Evolutionary conservation across 2,888 invertebrate genomes (phyloP), one percentile per base, ranked within the genome.

Genomic region (Deilephila elpenor): DNA sequence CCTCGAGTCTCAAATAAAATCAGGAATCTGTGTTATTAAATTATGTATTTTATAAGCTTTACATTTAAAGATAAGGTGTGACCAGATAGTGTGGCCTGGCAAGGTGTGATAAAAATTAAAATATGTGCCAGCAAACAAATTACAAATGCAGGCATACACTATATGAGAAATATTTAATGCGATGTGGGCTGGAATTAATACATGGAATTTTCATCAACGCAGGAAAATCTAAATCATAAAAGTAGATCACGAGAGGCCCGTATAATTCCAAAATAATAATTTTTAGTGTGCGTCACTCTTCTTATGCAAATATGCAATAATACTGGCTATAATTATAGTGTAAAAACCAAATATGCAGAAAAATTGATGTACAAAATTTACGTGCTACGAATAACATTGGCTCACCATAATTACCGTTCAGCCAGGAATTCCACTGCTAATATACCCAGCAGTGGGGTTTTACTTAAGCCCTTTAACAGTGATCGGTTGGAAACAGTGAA

Each of bases 231-330:
- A 17, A 37, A n/a, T n/a, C 62, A n/a, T 62, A 61, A 61, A 32
- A 61, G 17, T 32, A 32, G 62, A 2, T 37, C 34, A 60, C 61
- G 62, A 34, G 3, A 62, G n/a, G n/a, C 62, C 62, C 62, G 37
- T 62, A 62, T 62, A 62, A 62, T 62, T n/a, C 34, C 29, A 3
- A n/a, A 19, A 62, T 37, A 34, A 17, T 61, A 61, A n/a, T 62
- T 34, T 56, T 34, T 62, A 6, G 4, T 62, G 32, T 19, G 17
- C 62, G 62, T 34, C 17, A 62, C 32, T 34, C 32, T 34, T 34
- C 62, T 62, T 37, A 62, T 62, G 62, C 62, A 37, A 62, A 62
- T 62, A 1, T 61, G 11, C n/a, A 8, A 37, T 5, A n/a, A 34
- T 37, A 62, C 19, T 37, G 6, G 34, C n/a, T 34, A 32, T 19